Percentiles rank a stretch among this genome's conserved stretches.
Evolutionary conservation across 1,140 invertebrate species (phyloP).

Genomic region (Drosophila teissieri): DNA sequence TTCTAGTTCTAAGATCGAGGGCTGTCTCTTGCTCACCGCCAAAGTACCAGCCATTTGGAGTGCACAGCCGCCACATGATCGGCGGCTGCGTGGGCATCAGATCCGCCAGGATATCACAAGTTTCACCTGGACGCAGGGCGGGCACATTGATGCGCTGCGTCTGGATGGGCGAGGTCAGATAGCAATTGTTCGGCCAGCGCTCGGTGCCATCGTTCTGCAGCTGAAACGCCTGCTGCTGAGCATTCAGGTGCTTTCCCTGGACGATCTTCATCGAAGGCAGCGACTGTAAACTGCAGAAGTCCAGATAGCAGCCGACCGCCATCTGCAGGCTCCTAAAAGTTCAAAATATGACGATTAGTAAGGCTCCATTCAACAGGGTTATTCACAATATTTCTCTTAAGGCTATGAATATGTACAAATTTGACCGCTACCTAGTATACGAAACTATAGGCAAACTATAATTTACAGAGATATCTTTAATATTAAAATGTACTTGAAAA

Average conservation of each 20-base stretch:
- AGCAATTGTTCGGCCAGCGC: constrained; percentile 91
- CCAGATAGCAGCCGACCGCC: constrained; percentile 97
- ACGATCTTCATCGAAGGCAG: constrained; percentile 92
- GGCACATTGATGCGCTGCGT: constrained; percentile 86
- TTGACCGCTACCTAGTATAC: no score
- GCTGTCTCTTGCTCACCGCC: constrained; percentile 87
- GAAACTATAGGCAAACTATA: no score
- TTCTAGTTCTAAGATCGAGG: constrained; percentile 13
- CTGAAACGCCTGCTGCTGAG: constrained; percentile 90
- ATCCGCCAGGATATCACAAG: constrained; percentile 88
- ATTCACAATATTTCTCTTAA: no score
- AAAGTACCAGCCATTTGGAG: constrained; percentile 91
- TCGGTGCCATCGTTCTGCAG: constrained; percentile 92
- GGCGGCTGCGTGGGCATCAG: constrained; percentile 89
- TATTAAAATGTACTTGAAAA: background rate
- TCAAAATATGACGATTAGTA: background rate
- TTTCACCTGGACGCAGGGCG: constrained; percentile 88
- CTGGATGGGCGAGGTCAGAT: constrained; percentile 87
- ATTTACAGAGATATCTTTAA: background rate
- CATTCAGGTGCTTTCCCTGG: constrained; percentile 86
- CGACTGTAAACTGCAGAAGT: constrained; percentile 87
- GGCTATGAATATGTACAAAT: no score
- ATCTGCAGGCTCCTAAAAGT: constrained; percentile 95
- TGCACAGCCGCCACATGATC: constrained; percentile 93
- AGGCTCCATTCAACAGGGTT: no score